Conservation (phyloP, 2,113 vertebrate genomes). For the Arizona elegans region DNA sequence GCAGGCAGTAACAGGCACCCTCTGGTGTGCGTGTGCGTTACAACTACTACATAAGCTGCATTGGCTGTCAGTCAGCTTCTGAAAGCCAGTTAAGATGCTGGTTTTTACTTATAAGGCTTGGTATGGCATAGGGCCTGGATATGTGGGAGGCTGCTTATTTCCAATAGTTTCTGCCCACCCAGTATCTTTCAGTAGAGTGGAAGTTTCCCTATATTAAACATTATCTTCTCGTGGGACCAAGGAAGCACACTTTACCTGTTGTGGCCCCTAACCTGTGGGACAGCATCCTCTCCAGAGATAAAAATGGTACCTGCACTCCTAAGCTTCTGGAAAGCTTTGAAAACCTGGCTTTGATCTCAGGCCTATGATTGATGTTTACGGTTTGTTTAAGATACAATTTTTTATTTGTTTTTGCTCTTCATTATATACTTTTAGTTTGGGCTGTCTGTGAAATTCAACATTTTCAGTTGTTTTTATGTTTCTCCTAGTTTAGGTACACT, state of each 20-base stretch:
- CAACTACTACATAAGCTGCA: neutral
- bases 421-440: neutral
- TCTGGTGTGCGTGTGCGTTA: neutral
- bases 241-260: neutral
- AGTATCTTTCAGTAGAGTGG: neutral
- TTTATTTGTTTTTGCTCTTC: neutral
- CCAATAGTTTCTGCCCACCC: neutral
- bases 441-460: neutral
- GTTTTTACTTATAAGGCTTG: neutral
- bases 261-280: neutral
- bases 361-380: neutral
- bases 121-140: neutral
- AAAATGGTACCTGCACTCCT: neutral
- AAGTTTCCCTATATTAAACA: neutral
- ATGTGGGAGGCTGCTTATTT: neutral
- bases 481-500: neutral
- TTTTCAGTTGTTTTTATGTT: neutral
- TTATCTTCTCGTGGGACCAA: neutral
- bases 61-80: neutral
- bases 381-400: neutral
- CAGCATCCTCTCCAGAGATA: neutral
- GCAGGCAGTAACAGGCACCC: neutral
- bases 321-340: neutral
- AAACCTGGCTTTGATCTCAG: neutral
- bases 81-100: neutral